Evolutionary conservation across 1,140 invertebrate species (phyloP), one percentile per base, ranked within the genome.

Genomic region (Pseudoatta argentina): DNA sequence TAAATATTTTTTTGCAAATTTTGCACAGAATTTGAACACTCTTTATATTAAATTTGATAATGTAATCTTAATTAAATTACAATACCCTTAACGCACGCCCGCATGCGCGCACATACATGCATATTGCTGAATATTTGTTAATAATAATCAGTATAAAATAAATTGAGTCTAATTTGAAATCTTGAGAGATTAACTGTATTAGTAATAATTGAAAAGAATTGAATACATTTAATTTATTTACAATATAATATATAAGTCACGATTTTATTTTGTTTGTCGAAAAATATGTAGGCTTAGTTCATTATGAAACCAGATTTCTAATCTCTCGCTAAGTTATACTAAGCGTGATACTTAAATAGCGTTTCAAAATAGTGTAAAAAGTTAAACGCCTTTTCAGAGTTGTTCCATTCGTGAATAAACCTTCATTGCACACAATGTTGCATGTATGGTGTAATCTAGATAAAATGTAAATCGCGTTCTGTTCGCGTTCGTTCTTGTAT

Each of bases 391-490:
- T 63, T 53, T 78, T 64, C 44, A 64, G n/a, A 67, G 24, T 64
- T 79, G 63, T 79, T 79, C 48, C 63, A 55, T 30, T 64, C 44
- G 18, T 16, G 63, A 67, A 79, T 79, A 79, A 79, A 67, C 48
- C 14, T 48, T 34, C 39, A 39, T 44, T 51, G 75, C 77, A 79
- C 48, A 79, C 77, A 79, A 79, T 55, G n/a, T 79, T 67, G 77
- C 77, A 79, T 79, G 77, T 79, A 63, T 79, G 48, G 48, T 34
- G 48, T 69, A 67, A 79, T 79, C 77, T 79, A 79, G 77, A 79
- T 79, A 69, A 79, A 67, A 79, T 79, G 77, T 79, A 79, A 79
- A 79, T 79, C n/a, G 30, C 61, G 27, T 63, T 79, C 48, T 53
- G n/a, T 51, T 51, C 48, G 48, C 48, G 14, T 4, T 51, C 48